phyloP scores from a whole-genome alignment of 2,888 invertebrate species.

The Drosophila formosana region DNA sequence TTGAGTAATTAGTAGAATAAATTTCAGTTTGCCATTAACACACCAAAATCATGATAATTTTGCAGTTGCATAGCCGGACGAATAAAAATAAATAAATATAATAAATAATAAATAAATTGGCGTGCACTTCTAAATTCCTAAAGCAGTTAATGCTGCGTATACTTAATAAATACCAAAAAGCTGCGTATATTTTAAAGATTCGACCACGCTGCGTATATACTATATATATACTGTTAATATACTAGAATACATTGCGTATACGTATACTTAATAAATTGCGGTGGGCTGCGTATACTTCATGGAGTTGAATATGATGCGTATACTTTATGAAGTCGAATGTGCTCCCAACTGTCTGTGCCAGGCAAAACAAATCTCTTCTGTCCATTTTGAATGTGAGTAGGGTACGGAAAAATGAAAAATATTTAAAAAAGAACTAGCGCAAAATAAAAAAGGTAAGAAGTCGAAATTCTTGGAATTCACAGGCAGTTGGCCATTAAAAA shows the following conservation, averaged over 20 bases:
- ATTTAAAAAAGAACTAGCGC: neutral
- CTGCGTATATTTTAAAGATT: too few species aligned
- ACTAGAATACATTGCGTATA: too few species aligned
- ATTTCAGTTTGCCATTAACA: too few species aligned
- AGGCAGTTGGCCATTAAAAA: constrained; percentile 5
- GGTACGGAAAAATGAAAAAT: neutral
- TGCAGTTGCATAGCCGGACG: too few species aligned
- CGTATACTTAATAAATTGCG: too few species aligned
- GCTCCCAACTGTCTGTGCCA: neutral
- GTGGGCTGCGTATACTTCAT: neutral
- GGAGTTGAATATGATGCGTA: neutral
- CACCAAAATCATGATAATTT: too few species aligned
- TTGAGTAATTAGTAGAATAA: too few species aligned
- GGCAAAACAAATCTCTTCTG: neutral
- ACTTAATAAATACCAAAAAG: neutral
- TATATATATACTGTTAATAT: too few species aligned
- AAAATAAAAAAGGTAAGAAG: neutral
- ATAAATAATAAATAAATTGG: too few species aligned
- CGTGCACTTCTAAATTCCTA: too few species aligned
- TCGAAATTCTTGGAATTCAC: constrained; percentile 4
- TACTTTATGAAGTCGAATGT: neutral
- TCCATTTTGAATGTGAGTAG: constrained; percentile 1
- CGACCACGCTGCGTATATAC: neutral
- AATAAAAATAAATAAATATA: too few species aligned
- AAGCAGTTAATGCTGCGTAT: too few species aligned